Evolutionary conservation across 2,113 vertebrate species (phyloP).

Genomic region (Ceyx melanurus): DNA sequence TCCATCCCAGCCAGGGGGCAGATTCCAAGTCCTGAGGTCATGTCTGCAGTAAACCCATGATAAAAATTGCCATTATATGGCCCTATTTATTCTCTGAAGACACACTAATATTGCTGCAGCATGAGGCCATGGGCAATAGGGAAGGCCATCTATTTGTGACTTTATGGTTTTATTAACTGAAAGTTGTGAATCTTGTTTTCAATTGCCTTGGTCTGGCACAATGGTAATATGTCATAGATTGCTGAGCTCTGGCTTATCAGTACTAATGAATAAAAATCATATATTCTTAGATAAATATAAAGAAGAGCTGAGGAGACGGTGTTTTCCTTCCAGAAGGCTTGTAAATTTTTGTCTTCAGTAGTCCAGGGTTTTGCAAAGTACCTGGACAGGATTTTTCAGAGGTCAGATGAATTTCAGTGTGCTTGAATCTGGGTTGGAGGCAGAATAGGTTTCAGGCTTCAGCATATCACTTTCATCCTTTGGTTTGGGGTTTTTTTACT

Average conservation of each 20-base stretch:
- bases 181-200: not conserved
- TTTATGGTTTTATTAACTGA: not conserved
- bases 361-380: not conserved
- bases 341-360: not conserved
- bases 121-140: not conserved
- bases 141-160: not conserved
- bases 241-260: not conserved
- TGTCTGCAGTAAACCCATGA: constrained; percentile 52
- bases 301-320: not conserved
- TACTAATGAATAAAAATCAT: not conserved
- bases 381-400: not conserved
- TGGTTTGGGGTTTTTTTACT: not conserved
- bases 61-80: constrained; percentile 48
- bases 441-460: not conserved
- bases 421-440: not conserved
- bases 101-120: not conserved
- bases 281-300: not conserved
- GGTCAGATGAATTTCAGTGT: not conserved
- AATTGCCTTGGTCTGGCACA: not conserved
- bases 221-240: not conserved
- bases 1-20: not conserved
- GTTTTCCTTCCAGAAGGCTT: not conserved
- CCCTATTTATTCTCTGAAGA: constrained; percentile 12
- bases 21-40: constrained; percentile 44
- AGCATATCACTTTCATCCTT: not conserved